These are phyloP conservation scores for Oxyscelio sp. DNA, from an alignment of 2,888 invertebrate species.

Conservation along the genomic window DNA sequence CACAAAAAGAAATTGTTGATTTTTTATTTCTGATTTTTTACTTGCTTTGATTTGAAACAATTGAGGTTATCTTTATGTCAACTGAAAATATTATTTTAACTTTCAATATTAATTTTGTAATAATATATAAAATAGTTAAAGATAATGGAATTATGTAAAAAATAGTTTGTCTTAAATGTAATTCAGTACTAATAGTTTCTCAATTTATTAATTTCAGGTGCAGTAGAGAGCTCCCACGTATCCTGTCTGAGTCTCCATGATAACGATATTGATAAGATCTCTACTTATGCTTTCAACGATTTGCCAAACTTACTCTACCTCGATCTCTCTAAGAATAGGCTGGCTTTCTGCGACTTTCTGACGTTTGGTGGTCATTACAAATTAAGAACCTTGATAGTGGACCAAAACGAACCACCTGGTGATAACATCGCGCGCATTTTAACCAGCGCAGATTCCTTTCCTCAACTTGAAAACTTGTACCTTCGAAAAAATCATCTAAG, in stretches of 20 bases:
- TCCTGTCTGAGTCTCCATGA: constrained; percentile 79
- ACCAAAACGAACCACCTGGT: constrained; percentile 78
- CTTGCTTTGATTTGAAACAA: no score
- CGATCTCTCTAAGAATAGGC: constrained; percentile 81
- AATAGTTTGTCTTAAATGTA: no score
- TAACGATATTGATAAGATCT: constrained; percentile 78
- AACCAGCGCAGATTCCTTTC: constrained; percentile 78
- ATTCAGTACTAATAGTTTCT: no score
- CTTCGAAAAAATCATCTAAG: constrained; percentile 79
- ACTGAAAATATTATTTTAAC: no score
- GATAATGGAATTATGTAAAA: no score
- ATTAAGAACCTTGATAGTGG: constrained; percentile 78
- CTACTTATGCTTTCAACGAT: constrained; percentile 76
- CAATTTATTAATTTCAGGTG: constrained; percentile 63
- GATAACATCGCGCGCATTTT: constrained; percentile 72
- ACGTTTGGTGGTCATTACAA: constrained; percentile 78
- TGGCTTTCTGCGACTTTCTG: constrained; percentile 80
- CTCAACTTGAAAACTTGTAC: constrained; percentile 80
- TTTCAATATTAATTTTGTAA: no score
- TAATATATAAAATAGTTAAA: no score
- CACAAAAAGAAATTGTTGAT: no score
- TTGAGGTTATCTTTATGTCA: no score
- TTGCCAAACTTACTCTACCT: constrained; percentile 81
- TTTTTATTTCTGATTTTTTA: no score
- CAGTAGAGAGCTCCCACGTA: constrained; percentile 79